Conservation (phyloP, 2,797 vertebrate genomes). For the Poliocrania exsul region DNA sequence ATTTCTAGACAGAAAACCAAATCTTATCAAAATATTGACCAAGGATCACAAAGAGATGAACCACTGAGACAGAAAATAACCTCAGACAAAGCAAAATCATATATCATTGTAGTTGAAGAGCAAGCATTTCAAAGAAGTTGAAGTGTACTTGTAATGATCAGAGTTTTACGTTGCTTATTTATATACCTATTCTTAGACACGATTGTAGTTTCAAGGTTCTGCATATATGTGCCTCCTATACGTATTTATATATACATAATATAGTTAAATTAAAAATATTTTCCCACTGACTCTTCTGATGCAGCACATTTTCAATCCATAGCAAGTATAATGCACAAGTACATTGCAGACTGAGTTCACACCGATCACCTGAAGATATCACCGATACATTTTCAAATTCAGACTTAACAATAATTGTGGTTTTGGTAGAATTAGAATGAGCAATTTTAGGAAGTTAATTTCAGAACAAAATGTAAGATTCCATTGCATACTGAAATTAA, state of each 20-base stretch:
- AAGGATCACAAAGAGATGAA: neutral
- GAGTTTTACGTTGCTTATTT: neutral
- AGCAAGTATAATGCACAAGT: neutral
- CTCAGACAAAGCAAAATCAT: neutral
- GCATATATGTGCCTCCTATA: neutral
- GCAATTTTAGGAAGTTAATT: neutral
- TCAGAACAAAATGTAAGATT: neutral
- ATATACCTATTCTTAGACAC: neutral
- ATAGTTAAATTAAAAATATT: neutral
- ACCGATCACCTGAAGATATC: neutral
- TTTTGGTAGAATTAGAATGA: neutral
- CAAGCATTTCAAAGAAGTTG: neutral
- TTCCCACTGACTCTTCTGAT: neutral
- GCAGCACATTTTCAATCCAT: neutral
- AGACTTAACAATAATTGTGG: neutral
- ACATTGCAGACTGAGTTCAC: neutral
- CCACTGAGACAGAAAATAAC: constrained; percentile 14
- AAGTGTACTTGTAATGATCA: neutral
- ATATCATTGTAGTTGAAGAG: neutral
- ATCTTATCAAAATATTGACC: neutral
- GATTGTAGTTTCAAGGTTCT: neutral
- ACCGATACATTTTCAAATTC: neutral
- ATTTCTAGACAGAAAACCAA: neutral
- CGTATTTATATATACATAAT: neutral
- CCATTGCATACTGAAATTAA: neutral